Conservation (phyloP, 2,888 invertebrate genomes). For the Thera britannica region DNA sequence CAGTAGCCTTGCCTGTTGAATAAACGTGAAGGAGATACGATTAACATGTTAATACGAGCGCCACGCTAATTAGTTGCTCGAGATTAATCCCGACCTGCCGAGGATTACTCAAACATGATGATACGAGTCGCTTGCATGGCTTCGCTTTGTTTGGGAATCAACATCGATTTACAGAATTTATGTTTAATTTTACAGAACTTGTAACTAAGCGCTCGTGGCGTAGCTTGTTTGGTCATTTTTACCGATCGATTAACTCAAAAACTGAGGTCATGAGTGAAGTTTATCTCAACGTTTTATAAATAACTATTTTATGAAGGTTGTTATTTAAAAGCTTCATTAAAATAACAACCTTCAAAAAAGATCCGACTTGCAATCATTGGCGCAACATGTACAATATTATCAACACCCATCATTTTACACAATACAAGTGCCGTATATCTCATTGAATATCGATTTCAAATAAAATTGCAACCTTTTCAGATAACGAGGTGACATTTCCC, state of each 20-base stretch:
- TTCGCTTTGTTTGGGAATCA: conserved; percentile 15
- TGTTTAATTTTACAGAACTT: background rate
- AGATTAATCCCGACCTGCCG: conserved; percentile 50
- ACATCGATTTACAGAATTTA: conserved; percentile 9
- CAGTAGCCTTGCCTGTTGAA: conserved; percentile 33
- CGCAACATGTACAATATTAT: conserved; percentile 45
- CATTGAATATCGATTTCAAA: conserved; percentile 84
- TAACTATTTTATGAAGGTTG: background rate
- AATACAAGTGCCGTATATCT: conserved; percentile 64
- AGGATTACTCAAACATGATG: conserved; percentile 38
- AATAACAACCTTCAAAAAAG: background rate
- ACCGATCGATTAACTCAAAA: too few relatives aligned
- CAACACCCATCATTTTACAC: conserved; percentile 50
- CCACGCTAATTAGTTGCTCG: conserved; percentile 68
- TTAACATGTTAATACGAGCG: conserved; percentile 67
- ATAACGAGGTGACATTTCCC: conserved; percentile 84
- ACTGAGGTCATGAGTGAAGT: too few relatives aligned
- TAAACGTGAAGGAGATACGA: conserved; percentile 54
- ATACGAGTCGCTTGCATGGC: conserved; percentile 28
- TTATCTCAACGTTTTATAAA: too few relatives aligned
- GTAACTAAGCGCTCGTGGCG: background rate
- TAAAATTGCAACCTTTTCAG: conserved; percentile 84
- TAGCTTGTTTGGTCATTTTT: background rate
- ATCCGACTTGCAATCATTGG: conserved; percentile 7
- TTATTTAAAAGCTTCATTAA: background rate